Conservation (phyloP, 2,113 vertebrate genomes). For the Channa argus region DNA sequence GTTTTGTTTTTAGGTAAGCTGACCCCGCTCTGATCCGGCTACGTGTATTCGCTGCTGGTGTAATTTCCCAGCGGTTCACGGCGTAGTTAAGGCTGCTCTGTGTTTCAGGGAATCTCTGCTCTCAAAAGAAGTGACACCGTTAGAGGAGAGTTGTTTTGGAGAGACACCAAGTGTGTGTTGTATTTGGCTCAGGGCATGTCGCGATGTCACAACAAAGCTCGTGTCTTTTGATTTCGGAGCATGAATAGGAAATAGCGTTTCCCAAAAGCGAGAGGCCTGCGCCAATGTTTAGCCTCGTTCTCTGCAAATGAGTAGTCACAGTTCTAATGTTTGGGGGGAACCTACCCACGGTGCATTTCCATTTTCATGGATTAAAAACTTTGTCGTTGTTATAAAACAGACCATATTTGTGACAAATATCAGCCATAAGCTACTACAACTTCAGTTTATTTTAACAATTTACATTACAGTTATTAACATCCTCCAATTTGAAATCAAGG, state of each 20-base stretch:
- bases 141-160: background rate
- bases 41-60: background rate
- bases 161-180: background rate
- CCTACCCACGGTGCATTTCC: background rate
- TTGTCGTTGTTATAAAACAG: background rate
- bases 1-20: constrained; percentile 61
- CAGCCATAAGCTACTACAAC: too few relatives aligned
- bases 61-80: background rate
- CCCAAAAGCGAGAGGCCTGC: background rate
- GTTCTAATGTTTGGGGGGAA: background rate
- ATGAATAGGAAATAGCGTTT: background rate
- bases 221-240: constrained; percentile 22
- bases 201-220: background rate
- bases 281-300: background rate
- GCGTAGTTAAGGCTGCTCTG: background rate
- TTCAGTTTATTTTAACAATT: background rate
- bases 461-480: background rate
- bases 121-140: constrained; percentile 10
- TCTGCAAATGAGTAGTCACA: background rate
- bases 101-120: background rate
- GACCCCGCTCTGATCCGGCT: constrained; percentile 22
- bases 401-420: background rate
- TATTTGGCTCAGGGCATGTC: constrained; percentile 1
- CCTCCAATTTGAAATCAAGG: background rate
- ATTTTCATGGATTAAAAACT: background rate